Evolutionary conservation across 2,888 invertebrate species (phyloP).

Genomic region (Polydrusus cervinus): DNA sequence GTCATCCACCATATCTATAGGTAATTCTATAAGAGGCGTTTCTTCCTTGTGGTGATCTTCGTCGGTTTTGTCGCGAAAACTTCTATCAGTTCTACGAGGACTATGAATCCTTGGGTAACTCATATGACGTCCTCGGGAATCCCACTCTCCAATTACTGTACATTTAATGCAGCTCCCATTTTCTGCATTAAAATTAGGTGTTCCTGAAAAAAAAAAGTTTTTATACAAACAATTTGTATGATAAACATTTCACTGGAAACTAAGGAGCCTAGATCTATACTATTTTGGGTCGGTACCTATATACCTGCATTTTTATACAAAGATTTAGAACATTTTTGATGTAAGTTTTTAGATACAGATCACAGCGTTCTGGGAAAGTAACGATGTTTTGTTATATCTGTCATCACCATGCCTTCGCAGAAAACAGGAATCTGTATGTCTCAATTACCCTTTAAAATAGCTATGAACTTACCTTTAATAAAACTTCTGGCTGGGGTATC

Average conservation of each 20-base stretch:
- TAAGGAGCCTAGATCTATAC: too few species aligned
- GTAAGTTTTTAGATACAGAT: too few species aligned
- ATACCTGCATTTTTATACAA: too few species aligned
- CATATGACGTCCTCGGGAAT: constrained; percentile 17
- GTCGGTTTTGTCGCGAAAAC: constrained; percentile 54
- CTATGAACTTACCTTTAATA: constrained; percentile 8
- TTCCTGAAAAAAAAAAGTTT: constrained; percentile 8
- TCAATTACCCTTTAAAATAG: background rate
- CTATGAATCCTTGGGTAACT: constrained; percentile 48
- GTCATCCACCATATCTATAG: constrained; percentile 59
- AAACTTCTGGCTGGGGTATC: constrained; percentile 23
- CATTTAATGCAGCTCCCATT: constrained; percentile 15
- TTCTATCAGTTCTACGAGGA: constrained; percentile 50
- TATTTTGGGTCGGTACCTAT: too few species aligned
- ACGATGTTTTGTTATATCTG: background rate
- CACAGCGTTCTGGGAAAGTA: too few species aligned
- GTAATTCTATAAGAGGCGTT: constrained; percentile 53
- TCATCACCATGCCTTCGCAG: background rate
- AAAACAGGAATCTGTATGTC: background rate
- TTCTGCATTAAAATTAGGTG: constrained; percentile 14
- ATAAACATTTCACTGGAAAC: background rate
- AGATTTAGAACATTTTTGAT: too few species aligned
- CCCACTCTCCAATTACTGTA: constrained; percentile 16
- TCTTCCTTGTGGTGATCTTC: constrained; percentile 57
- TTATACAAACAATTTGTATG: background rate